Evolutionary conservation across 2,113 vertebrate genomes (phyloP).

Genomic region (Polypterus bichir): DNA sequence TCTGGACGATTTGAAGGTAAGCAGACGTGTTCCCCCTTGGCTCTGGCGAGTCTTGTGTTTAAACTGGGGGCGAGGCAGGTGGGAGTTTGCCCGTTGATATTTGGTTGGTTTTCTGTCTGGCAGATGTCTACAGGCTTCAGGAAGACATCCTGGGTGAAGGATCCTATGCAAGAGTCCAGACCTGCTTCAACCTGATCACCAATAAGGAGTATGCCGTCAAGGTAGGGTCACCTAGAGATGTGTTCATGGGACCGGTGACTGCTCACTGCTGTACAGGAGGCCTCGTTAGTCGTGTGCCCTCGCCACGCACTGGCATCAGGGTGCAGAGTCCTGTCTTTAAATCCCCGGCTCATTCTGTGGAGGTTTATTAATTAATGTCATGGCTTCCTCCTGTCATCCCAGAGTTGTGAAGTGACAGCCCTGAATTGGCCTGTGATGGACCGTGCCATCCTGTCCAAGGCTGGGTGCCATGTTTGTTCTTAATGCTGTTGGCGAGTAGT

Average conservation of each 20-base stretch:
- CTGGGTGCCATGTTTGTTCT: no score
- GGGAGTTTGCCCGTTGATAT: not conserved
- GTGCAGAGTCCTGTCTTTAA: not conserved
- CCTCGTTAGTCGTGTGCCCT: not conserved
- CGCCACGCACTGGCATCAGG: not conserved
- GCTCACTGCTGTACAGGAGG: not conserved
- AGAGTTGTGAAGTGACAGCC: no score
- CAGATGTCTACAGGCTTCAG: slow-evolving; percentile 92
- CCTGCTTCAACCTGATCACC: slow-evolving; percentile 87
- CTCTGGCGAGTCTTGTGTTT: not conserved
- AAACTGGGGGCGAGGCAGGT: not conserved
- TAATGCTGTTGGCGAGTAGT: no score
- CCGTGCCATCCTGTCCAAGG: no score
- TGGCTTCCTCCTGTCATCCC: no score
- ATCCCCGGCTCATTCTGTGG: not conserved
- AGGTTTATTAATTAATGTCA: no score
- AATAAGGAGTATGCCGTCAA: slow-evolving; percentile 96
- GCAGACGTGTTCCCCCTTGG: not conserved
- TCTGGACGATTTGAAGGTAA: slow-evolving; percentile 86
- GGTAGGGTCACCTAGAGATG: slow-evolving; percentile 45
- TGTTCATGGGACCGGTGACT: no score
- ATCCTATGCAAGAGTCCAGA: slow-evolving; percentile 85
- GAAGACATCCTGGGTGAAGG: slow-evolving; percentile 89
- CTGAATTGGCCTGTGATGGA: no score
- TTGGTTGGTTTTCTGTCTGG: not conserved